phyloP scores from a whole-genome alignment of 2,888 invertebrate species.

The Trachelus iudaicus region DNA sequence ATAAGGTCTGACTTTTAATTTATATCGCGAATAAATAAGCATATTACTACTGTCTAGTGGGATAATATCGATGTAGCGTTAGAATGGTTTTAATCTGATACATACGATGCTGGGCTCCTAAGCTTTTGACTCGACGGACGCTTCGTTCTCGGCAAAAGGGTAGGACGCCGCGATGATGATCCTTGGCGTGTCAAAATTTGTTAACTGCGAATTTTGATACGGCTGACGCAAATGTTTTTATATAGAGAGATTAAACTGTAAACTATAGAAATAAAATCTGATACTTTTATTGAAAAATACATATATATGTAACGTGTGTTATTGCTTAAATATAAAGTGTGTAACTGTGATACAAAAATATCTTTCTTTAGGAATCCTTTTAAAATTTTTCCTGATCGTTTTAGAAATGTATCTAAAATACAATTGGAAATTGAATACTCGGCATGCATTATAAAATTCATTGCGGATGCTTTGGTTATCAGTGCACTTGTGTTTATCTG shows the following conservation, averaged over 20 bases:
- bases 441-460: not conserved
- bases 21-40: conserved; percentile 17
- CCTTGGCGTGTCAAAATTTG: conserved; percentile 23
- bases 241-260: conserved; percentile 12
- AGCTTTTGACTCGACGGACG: conserved; percentile 14
- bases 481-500: too few relatives aligned
- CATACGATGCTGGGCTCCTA: conserved; percentile 13
- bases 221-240: conserved; percentile 18
- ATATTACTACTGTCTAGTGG: conserved; percentile 14
- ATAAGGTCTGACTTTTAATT: conserved; percentile 25
- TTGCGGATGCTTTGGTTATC: not conserved
- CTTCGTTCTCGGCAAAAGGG: conserved; percentile 12
- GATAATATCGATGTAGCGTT: conserved; percentile 5
- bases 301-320: conserved; percentile 22
- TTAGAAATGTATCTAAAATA: not conserved
- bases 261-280: not conserved
- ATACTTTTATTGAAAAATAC: conserved; percentile 12
- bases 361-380: conserved; percentile 5
- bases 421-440: not conserved
- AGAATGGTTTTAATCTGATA: conserved; percentile 10
- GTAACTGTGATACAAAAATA: conserved; percentile 32
- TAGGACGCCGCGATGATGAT: conserved; percentile 17
- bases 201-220: conserved; percentile 17
- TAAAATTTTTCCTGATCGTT: not conserved
- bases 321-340: conserved; percentile 29